Conservation (phyloP, 2,797 vertebrate species). For the Champsocephalus esox region DNA sequence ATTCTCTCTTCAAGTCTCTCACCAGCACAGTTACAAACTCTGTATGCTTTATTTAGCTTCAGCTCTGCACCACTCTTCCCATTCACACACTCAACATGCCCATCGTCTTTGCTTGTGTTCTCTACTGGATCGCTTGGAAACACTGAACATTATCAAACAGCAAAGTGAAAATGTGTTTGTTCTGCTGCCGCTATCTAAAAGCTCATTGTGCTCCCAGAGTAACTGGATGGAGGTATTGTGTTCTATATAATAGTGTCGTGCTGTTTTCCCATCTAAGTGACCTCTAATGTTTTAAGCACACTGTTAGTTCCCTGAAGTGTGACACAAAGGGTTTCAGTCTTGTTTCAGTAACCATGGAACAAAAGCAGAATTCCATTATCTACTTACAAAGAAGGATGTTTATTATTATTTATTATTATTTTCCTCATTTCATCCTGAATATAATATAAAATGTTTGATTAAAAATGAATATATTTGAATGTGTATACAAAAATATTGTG, state of each 20-base stretch:
- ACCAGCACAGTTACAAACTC: neutral
- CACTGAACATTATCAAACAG: conserved; percentile 37
- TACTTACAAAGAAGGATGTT: neutral
- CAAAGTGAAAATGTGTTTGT: conserved; percentile 51
- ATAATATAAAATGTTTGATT: too few species aligned
- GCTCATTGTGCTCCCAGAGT: conserved; percentile 41
- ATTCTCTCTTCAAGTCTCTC: neutral
- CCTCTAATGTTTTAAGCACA: conserved; percentile 46
- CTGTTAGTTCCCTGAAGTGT: conserved; percentile 28
- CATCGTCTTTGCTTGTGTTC: conserved; percentile 11
- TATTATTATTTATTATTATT: too few species aligned
- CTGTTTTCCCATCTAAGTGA: conserved; percentile 49
- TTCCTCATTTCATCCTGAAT: neutral
- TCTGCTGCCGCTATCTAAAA: conserved; percentile 54
- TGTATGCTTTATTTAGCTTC: conserved; percentile 3
- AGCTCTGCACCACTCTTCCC: neutral
- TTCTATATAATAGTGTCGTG: conserved; percentile 25
- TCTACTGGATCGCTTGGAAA: conserved; percentile 40
- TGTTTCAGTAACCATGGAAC: conserved; percentile 7
- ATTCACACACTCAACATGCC: conserved; percentile 12
- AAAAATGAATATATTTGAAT: too few species aligned
- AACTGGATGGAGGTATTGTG: conserved; percentile 37
- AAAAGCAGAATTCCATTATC: conserved; percentile 10
- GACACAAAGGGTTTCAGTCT: conserved; percentile 24
- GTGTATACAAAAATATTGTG: too few species aligned